These are phyloP conservation scores for Colaptes auratus DNA, from an alignment of 2,113 vertebrate genomes.

Conservation along the genomic window DNA sequence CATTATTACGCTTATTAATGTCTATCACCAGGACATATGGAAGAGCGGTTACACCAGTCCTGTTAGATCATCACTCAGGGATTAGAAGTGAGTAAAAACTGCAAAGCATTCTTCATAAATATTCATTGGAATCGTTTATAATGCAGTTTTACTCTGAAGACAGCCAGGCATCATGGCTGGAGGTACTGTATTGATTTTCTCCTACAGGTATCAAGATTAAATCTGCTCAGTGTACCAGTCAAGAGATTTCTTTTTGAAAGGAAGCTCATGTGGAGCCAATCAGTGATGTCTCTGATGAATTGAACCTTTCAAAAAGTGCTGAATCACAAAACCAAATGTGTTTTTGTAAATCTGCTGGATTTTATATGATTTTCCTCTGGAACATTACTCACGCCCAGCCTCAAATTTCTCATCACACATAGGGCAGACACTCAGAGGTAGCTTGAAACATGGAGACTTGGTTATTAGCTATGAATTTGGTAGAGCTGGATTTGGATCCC, in stretches of 20 bases:
- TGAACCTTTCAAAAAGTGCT: constrained; percentile 25
- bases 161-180: constrained; percentile 19
- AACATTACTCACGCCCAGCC: background rate
- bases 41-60: background rate
- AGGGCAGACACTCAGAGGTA: background rate
- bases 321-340: background rate
- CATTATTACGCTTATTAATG: background rate
- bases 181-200: constrained; percentile 50
- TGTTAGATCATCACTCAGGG: constrained; percentile 33
- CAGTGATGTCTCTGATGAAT: background rate
- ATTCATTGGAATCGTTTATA: constrained; percentile 18
- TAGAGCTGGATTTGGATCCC: background rate
- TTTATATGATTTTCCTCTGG: background rate
- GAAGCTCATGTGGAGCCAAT: constrained; percentile 32
- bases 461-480: background rate
- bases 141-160: constrained; percentile 5
- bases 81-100: constrained; percentile 49
- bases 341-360: background rate
- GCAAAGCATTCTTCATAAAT: constrained; percentile 41
- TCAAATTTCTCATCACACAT: background rate
- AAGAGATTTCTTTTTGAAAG: constrained; percentile 22
- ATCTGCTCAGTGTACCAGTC: background rate
- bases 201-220: constrained; percentile 27
- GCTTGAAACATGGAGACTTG: background rate
- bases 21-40: constrained; percentile 46